These are phyloP conservation scores for Peromyscus leucopus DNA, from an alignment of 2,113 vertebrate species.

Conservation along the genomic window DNA sequence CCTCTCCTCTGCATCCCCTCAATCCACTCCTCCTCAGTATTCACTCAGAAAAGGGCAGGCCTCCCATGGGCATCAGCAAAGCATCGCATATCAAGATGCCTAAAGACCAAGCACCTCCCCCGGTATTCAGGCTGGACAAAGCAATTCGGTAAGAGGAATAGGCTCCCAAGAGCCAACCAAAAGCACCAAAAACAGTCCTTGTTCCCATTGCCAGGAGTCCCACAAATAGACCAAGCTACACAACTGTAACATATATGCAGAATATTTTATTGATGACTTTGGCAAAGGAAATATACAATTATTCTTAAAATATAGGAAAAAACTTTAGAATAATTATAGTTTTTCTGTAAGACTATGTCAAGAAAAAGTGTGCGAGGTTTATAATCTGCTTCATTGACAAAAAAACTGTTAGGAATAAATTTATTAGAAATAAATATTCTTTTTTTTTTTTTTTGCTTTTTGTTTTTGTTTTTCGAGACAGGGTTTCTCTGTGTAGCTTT, in stretches of 20 bases:
- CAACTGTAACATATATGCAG: not conserved
- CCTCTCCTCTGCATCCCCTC: not conserved
- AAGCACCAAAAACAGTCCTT: not conserved
- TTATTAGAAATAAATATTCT: not conserved
- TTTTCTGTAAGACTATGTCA: not conserved
- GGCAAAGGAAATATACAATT: not conserved
- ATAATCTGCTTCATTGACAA: not conserved
- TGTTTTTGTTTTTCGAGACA: too few relatives aligned
- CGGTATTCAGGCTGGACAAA: not conserved
- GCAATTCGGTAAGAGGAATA: not conserved
- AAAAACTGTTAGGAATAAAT: not conserved
- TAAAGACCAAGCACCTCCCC: not conserved
- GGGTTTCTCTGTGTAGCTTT: too few relatives aligned
- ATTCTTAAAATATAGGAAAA: slow-evolving; percentile 6
- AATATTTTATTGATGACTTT: slow-evolving; percentile 1
- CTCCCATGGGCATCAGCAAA: too few relatives aligned
- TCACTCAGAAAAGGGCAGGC: not conserved
- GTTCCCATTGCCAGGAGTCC: not conserved
- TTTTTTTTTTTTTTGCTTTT: too few relatives aligned
- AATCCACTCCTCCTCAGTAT: not conserved
- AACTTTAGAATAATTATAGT: slow-evolving; percentile 4
- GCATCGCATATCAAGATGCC: too few relatives aligned
- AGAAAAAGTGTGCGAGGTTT: not conserved
- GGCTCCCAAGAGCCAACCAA: not conserved
- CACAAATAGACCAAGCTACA: not conserved